Evolutionary conservation across 1,140 invertebrate genomes (phyloP).

Genomic region (Dolichoris vasculosae): DNA sequence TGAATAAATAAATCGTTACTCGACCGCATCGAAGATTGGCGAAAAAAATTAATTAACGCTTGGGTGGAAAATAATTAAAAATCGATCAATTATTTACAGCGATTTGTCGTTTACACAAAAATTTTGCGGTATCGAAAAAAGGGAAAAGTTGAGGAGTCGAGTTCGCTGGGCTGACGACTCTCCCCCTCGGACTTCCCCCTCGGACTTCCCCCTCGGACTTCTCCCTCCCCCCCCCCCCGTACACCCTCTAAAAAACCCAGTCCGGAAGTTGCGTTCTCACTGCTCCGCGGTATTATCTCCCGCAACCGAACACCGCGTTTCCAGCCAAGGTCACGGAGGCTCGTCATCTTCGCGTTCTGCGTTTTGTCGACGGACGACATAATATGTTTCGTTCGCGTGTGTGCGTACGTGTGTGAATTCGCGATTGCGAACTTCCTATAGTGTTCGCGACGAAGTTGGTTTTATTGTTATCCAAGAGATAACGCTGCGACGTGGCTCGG

Average conservation of each 20-base stretch:
- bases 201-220: no score
- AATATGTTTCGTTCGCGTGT: not conserved
- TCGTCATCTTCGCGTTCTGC: slow-evolving; percentile 34
- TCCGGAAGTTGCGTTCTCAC: slow-evolving; percentile 3
- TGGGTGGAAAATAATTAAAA: not conserved
- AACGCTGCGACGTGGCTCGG: not conserved
- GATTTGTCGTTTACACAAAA: not conserved
- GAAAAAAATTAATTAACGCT: not conserved
- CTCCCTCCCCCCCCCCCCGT: not conserved
- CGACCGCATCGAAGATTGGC: no score
- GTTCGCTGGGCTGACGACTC: no score
- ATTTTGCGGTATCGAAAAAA: no score
- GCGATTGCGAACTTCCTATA: slow-evolving; percentile 50
- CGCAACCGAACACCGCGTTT: slow-evolving; percentile 22
- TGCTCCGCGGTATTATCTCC: not conserved
- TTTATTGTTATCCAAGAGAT: slow-evolving; percentile 25
- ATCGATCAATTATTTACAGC: not conserved
- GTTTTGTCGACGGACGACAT: not conserved
- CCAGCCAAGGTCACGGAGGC: slow-evolving; percentile 14
- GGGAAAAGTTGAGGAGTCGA: no score
- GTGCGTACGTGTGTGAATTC: slow-evolving; percentile 54
- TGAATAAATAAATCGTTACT: no score
- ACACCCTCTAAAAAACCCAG: not conserved
- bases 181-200: no score
- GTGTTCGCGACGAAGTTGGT: not conserved